A percentile compares a stretch with the other conserved stretches of the same genome.
phyloP scores from a whole-genome alignment of 2,797 vertebrate genomes.

The Fratercula arctica region DNA sequence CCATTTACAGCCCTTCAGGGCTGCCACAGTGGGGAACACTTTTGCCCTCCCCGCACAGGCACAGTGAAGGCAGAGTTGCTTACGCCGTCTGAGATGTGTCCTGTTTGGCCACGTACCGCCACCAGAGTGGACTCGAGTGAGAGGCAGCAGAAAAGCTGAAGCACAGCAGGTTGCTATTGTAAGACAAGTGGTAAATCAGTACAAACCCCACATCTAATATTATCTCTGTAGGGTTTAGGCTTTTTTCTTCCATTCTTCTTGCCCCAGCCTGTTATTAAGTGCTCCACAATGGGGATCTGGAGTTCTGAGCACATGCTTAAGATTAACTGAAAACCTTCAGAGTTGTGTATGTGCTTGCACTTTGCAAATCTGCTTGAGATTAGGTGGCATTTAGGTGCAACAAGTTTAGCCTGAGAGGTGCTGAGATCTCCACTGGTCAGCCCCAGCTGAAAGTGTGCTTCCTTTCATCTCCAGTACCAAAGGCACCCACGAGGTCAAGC shows the following conservation, averaged over 20 bases:
- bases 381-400: background rate
- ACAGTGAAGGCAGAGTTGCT: background rate
- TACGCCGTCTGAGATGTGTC: rapidly evolving
- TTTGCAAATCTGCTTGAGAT: background rate
- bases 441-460: background rate
- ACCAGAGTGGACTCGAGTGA: rapidly evolving
- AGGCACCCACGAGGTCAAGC: background rate
- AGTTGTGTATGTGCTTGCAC: background rate
- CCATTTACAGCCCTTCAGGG: background rate
- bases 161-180: background rate
- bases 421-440: background rate
- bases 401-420: background rate
- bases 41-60: background rate
- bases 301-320: background rate
- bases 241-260: background rate
- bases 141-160: background rate
- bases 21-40: background rate
- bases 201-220: background rate
- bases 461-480: background rate
- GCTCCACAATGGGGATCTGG: background rate
- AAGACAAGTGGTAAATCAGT: background rate
- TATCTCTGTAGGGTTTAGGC: background rate
- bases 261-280: background rate
- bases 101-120: background rate
- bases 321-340: background rate